Conservation (phyloP, 1,140 invertebrate genomes). For the Atta colombica region DNA sequence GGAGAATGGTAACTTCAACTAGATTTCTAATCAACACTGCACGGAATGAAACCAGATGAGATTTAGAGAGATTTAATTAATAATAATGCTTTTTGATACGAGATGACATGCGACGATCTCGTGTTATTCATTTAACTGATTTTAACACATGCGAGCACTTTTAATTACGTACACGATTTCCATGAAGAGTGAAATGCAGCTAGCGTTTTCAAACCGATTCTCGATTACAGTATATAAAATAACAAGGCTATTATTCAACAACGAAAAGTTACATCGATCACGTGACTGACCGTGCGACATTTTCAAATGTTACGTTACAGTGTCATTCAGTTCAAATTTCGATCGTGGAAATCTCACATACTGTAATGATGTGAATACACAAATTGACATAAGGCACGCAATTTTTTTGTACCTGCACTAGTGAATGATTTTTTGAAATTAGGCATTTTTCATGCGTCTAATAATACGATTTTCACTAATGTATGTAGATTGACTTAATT, state of each 20-base stretch:
- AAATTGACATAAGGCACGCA: not conserved
- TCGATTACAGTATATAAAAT: slow-evolving; percentile 12
- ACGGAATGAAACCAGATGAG: not conserved
- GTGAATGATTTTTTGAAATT: no score
- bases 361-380: no score
- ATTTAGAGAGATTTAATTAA: slow-evolving; percentile 8
- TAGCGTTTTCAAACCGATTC: slow-evolving; percentile 10
- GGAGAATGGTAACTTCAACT: not conserved
- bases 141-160: not conserved
- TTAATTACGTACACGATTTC: slow-evolving; percentile 13
- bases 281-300: not conserved
- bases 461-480: no score
- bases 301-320: not conserved
- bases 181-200: not conserved
- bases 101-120: not conserved
- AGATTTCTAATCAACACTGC: not conserved
- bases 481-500: no score
- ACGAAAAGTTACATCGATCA: slow-evolving; percentile 6
- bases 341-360: not conserved
- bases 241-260: slow-evolving; percentile 13
- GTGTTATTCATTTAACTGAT: not conserved
- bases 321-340: not conserved
- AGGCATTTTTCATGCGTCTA: no score
- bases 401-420: not conserved
- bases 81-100: not conserved